Percentiles rank a stretch among this genome's conserved stretches.
Conservation (phyloP, 2,797 vertebrate genomes). For the Aythya fuligula region DNA sequence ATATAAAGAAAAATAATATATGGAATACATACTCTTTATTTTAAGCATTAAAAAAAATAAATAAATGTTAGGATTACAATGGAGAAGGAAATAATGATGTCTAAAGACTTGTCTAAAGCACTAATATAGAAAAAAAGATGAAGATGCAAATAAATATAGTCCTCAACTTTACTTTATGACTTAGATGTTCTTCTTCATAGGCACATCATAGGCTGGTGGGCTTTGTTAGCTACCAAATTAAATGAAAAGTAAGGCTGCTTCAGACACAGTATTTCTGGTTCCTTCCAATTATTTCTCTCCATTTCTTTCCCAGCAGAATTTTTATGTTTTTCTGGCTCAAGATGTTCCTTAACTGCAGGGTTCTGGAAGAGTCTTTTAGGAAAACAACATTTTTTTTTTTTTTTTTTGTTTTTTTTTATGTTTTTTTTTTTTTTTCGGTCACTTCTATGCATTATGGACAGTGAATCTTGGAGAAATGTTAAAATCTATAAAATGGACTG, state of each 20-base stretch:
- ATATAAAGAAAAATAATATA: not conserved
- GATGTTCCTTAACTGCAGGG: not conserved
- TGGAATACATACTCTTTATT: not conserved
- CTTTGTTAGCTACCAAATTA: not conserved
- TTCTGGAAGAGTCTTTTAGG: not conserved
- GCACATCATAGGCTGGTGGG: not conserved
- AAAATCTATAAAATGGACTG: not conserved
- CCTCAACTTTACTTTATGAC: not conserved
- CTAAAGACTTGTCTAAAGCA: not conserved
- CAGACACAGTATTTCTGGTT: not conserved
- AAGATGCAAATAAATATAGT: not conserved
- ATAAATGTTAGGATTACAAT: not conserved
- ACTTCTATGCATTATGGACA: not conserved
- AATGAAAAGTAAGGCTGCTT: not conserved
- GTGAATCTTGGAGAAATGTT: not conserved
- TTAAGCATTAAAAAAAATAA: accelerated
- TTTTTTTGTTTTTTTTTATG: not conserved
- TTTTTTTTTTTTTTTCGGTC: not conserved
- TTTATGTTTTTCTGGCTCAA: not conserved
- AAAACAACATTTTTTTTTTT: not conserved
- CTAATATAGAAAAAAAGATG: not conserved
- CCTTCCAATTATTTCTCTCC: not conserved
- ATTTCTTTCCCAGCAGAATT: not conserved
- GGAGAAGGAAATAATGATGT: not conserved
- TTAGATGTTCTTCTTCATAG: not conserved